A percentile compares a stretch with the other conserved stretches of the same genome.
Evolutionary conservation across 2,888 invertebrate species (phyloP).

Genomic region (Pharmacophagus antenor): DNA sequence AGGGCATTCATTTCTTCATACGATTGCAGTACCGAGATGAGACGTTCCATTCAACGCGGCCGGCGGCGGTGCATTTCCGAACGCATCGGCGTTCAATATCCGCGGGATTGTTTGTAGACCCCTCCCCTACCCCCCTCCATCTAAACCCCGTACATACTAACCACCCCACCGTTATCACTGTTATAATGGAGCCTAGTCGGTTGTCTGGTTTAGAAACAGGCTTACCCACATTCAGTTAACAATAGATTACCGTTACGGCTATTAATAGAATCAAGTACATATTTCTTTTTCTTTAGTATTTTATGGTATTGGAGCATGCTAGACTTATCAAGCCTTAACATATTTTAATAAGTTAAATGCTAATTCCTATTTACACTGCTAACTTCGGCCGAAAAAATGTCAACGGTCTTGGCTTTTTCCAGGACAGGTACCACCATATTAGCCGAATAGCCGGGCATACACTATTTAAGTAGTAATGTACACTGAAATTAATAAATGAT

Average conservation of each 20-base stretch:
- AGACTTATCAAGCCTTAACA: too few species aligned
- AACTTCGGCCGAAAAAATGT: too few species aligned
- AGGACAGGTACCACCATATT: too few species aligned
- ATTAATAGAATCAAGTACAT: too few species aligned
- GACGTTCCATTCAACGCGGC: slow-evolving; percentile 65
- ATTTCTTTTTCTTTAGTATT: too few species aligned
- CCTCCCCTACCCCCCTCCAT: slow-evolving; percentile 40
- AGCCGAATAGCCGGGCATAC: too few species aligned
- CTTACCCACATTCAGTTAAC: slow-evolving; percentile 40
- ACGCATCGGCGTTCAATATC: slow-evolving; percentile 79
- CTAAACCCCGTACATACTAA: slow-evolving; percentile 37
- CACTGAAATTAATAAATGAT: too few species aligned
- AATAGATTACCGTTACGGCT: slow-evolving; percentile 29
- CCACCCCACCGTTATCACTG: slow-evolving; percentile 36
- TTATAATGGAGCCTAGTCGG: slow-evolving; percentile 49
- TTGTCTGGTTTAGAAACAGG: slow-evolving; percentile 62
- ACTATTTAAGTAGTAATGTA: too few species aligned
- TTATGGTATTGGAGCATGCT: too few species aligned
- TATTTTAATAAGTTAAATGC: too few species aligned
- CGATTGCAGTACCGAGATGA: slow-evolving; percentile 61
- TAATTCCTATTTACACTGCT: too few species aligned
- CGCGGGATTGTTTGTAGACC: slow-evolving; percentile 76
- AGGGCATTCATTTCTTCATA: slow-evolving; percentile 67
- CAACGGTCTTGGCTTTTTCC: too few species aligned
- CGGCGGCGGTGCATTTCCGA: slow-evolving; percentile 69